phyloP scores from a whole-genome alignment of 2,113 vertebrate genomes.

The Baryphthengus martii region DNA sequence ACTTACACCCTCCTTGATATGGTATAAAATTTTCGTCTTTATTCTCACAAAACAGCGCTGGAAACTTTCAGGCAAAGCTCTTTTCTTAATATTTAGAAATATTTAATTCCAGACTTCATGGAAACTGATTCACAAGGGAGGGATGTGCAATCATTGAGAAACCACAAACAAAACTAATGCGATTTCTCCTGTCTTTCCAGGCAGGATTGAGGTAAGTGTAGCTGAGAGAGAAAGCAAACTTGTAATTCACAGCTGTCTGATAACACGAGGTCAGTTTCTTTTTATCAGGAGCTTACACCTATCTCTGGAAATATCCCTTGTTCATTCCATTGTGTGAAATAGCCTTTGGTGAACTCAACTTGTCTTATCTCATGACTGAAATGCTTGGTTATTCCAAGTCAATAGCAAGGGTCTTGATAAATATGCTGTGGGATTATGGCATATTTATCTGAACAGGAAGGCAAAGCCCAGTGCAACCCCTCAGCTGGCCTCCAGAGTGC shows the following conservation, averaged over 20 bases:
- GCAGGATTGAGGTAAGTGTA: not conserved
- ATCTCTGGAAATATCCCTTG: not conserved
- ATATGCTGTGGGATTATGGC: not conserved
- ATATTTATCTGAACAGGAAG: conserved; percentile 5
- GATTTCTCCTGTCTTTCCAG: not conserved
- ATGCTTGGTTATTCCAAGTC: not conserved
- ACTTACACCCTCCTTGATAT: not conserved
- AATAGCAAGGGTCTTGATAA: not conserved
- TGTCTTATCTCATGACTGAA: not conserved
- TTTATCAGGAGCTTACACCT: not conserved
- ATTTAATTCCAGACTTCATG: not conserved
- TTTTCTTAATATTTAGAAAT: not conserved
- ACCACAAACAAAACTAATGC: not conserved
- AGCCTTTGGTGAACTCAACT: not conserved
- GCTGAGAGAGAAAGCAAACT: not conserved
- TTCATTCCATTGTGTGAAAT: not conserved
- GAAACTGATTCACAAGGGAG: not conserved
- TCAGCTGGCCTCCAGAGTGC: not conserved
- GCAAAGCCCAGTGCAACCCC: not conserved
- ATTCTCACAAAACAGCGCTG: not conserved
- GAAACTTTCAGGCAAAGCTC: not conserved
- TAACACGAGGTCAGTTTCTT: rapidly evolving
- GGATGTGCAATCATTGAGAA: not conserved
- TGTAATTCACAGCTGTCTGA: not conserved
- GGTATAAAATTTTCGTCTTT: not conserved